Base-by-base conservation (phyloP, 2,888 invertebrate species). In the Coleophora flavipennella region DNA sequence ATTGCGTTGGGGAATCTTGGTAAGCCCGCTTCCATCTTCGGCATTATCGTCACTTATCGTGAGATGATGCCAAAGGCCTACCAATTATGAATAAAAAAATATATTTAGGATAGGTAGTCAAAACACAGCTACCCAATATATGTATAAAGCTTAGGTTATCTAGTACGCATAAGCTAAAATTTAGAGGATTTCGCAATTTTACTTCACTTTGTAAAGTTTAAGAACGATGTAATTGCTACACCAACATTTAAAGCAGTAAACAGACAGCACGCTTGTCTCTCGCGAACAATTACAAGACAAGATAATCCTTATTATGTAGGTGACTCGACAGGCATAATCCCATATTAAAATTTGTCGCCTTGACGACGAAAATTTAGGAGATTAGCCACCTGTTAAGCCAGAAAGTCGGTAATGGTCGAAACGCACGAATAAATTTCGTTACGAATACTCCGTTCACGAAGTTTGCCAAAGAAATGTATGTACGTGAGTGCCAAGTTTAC, bases 401-500 rank as follows among this genome's bases (percentile, higher is more conserved):
- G 43, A 51, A 55, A 56, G 52, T 49, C 43, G 40, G 43, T 58
- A 57, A 57, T 53, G 49, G 45, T 44, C 35, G 43, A 44, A 46
- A 48, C 44, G 49, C 35, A 49, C 44, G 50, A 53, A 57, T 59
- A 57, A 49, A 58, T 57, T 59, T 54, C 49, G 55, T 58, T 55
- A 55, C 39, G 37, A 38, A 36, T 38, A 35, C 36, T 38, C 42
- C 14, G n/a, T 13, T 35, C 14, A 35, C 36, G 45, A 61, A 62
- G 53, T 63, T 62, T 51, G 48, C 48, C 47, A 49, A 7, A 8
- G 28, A n/a, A 27, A 20, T 13, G 34, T 25, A 36, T 42, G 45
- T 50, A 63, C 64, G 62, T 63, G 62, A 56, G 58, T 49, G 48
- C 48, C 48, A 59, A 63, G 58, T 62, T 60, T 44, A 40, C 37